A percentile compares a stretch with the other conserved stretches of the same genome.
Conservation (phyloP, 2,113 vertebrate genomes). For the Marmota flaviventris region DNA sequence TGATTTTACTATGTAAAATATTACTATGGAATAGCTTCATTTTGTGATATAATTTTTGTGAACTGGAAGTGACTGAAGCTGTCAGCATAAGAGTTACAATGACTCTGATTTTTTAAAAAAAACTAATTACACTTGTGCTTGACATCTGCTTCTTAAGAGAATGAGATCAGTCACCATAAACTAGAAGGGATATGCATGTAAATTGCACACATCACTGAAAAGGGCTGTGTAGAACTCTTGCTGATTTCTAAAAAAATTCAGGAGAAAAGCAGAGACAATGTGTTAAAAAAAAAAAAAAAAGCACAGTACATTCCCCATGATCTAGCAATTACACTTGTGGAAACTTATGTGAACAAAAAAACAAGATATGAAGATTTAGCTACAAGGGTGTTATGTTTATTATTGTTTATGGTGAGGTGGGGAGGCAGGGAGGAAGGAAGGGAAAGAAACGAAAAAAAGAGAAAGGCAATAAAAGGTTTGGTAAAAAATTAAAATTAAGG, state of each 20-base stretch:
- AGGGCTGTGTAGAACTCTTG: neutral
- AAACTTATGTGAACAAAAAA: conserved; percentile 42
- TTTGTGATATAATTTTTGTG: conserved; percentile 53
- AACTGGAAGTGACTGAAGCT: conserved; percentile 27
- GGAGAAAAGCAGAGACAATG: conserved; percentile 35
- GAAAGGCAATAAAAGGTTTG: neutral
- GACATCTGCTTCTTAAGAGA: conserved; percentile 3
- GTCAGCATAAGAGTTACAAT: neutral
- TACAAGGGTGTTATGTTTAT: neutral
- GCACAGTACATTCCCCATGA: neutral
- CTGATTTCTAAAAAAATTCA: conserved; percentile 13
- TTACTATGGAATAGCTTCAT: conserved; percentile 18
- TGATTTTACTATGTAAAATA: conserved; percentile 15
- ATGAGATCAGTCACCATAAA: neutral
- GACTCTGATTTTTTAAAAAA: conserved; percentile 35
- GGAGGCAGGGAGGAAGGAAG: too few species aligned
- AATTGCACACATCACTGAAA: neutral
- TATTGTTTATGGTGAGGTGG: neutral
- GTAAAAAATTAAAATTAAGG: neutral
- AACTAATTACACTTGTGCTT: conserved; percentile 8
- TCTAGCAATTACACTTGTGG: neutral
- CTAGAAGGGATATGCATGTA: neutral
- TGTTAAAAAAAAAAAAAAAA: conserved; percentile 25
- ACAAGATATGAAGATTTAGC: neutral
- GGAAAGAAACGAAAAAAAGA: neutral